Percentiles rank a stretch among this genome's conserved stretches.
phyloP scores from a whole-genome alignment of 2,797 vertebrate genomes.

The Babyrousa celebensis region DNA sequence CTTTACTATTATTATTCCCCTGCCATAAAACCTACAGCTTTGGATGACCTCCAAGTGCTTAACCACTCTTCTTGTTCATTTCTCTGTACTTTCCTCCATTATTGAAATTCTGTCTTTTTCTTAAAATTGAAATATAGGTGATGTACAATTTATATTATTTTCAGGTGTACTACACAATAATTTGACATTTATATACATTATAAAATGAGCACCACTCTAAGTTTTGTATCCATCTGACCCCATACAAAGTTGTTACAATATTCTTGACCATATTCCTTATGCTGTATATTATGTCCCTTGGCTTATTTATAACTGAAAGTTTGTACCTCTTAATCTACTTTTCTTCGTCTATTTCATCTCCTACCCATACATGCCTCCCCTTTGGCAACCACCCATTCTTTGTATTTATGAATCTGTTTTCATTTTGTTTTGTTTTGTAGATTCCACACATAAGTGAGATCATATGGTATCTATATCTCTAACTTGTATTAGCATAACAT shows the following conservation, averaged over 20 bases:
- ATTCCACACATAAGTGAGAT: neutral
- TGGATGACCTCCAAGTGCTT: slow-evolving; percentile 87
- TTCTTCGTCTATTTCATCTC: neutral
- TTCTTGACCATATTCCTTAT: neutral
- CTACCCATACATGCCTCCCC: neutral
- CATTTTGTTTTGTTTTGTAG: neutral
- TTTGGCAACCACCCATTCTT: neutral
- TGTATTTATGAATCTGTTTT: neutral
- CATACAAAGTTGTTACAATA: slow-evolving; percentile 32
- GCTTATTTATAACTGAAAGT: neutral
- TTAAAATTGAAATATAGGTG: neutral
- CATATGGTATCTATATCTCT: neutral
- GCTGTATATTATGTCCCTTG: neutral
- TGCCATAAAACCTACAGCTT: slow-evolving; percentile 90
- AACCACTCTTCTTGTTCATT: slow-evolving; percentile 85
- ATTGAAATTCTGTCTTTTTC: slow-evolving; percentile 52
- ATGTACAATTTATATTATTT: neutral
- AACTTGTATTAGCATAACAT: neutral
- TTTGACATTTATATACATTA: neutral
- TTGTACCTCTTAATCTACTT: neutral
- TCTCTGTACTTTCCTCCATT: slow-evolving; percentile 84
- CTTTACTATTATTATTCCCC: slow-evolving; percentile 86
- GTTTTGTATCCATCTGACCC: neutral
- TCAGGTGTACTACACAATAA: neutral
- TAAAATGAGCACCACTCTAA: neutral